Percentiles rank a stretch among this genome's conserved stretches.
Evolutionary conservation across 2,888 invertebrate species (phyloP).

Genomic region (Dendrolimus houi): DNA sequence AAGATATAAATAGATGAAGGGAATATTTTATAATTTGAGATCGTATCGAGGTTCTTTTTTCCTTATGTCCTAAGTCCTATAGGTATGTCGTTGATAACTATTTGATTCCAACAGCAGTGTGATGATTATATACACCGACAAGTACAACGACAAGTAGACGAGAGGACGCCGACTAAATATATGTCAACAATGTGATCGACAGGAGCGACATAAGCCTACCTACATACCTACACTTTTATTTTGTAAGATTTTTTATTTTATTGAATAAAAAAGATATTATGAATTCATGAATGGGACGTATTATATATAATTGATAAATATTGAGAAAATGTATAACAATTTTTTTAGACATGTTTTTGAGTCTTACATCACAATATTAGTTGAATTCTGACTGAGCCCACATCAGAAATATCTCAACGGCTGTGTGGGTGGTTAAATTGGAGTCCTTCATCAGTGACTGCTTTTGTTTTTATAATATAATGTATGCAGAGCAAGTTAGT

Average conservation of each 20-base stretch:
- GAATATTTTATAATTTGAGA: background rate
- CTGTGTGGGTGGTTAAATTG: no score
- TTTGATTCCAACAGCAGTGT: constrained; percentile 35
- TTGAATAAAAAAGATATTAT: background rate
- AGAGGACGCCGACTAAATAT: constrained; percentile 22
- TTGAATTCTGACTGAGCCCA: no score
- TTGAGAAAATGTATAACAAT: no score
- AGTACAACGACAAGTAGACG: constrained; percentile 46
- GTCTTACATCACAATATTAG: no score
- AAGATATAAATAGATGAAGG: background rate
- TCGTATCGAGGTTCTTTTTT: background rate
- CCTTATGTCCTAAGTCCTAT: background rate
- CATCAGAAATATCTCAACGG: no score
- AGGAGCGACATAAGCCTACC: constrained; percentile 53
- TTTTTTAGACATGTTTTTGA: no score
- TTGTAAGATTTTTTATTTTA: constrained; percentile 9
- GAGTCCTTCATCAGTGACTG: no score
- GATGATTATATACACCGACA: constrained; percentile 49
- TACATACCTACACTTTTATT: constrained; percentile 4
- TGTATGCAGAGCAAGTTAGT: no score
- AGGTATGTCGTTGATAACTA: no score
- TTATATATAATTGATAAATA: no score
- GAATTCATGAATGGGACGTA: no score
- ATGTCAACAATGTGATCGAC: constrained; percentile 43
- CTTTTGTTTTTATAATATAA: no score